Conservation (phyloP, 2,888 invertebrate genomes). For the Xanthorhoe designata region DNA sequence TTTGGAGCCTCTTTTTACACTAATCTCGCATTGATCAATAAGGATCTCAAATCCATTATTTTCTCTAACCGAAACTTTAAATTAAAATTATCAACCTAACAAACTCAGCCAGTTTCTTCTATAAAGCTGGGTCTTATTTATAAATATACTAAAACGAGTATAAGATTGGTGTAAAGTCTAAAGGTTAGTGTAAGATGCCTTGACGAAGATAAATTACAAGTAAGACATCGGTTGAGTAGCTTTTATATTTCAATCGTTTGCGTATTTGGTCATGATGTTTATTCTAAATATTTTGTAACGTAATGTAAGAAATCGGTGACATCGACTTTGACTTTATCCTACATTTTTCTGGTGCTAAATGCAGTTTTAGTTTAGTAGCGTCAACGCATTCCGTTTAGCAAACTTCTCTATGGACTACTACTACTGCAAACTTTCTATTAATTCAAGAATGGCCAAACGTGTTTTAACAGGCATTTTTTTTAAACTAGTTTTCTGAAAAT, state of each 20-base stretch:
- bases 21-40: neutral
- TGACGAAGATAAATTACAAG: conserved; percentile 35
- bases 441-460: too few species aligned
- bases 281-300: conserved; percentile 43
- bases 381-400: neutral
- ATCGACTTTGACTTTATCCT: conserved; percentile 62
- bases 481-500: too few species aligned
- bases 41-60: neutral
- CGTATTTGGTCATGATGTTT: conserved; percentile 48
- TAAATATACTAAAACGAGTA: conserved; percentile 43
- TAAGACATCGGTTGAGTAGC: conserved; percentile 33
- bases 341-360: conserved; percentile 76
- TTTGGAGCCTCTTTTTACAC: neutral
- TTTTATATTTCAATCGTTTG: conserved; percentile 44
- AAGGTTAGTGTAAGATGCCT: conserved; percentile 30
- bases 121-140: conserved; percentile 39
- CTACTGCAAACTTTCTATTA: neutral
- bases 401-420: neutral
- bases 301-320: conserved; percentile 58
- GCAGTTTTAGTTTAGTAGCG: conserved; percentile 53
- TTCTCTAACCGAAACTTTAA: neutral
- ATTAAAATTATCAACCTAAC: neutral
- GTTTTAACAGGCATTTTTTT: too few species aligned
- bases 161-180: conserved; percentile 25
- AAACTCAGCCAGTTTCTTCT: neutral